Conservation (phyloP, 2,888 invertebrate species). For the Cryptops parisi region DNA sequence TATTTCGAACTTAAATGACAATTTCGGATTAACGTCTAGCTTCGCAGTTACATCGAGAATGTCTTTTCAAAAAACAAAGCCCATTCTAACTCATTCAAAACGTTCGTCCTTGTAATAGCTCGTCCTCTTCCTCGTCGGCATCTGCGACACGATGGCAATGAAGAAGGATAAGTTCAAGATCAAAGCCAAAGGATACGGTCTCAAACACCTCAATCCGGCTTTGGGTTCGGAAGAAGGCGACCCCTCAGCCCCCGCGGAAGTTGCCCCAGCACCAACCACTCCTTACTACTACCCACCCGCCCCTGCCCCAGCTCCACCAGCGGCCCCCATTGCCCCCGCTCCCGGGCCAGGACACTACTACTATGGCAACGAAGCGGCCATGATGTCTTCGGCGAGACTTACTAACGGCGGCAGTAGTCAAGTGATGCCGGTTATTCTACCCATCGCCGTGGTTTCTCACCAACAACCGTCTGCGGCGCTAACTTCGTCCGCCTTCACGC, state of each 20-base stretch:
- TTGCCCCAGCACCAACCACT: not conserved
- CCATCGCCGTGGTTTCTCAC: not conserved
- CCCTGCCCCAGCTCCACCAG: not conserved
- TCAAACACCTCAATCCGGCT: not conserved
- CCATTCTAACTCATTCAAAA: too few relatives aligned
- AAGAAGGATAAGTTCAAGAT: not conserved
- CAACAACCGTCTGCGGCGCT: not conserved
- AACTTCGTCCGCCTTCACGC: not conserved
- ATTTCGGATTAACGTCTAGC: too few relatives aligned
- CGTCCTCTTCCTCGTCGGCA: too few relatives aligned
- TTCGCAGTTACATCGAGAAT: too few relatives aligned
- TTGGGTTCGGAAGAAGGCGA: not conserved
- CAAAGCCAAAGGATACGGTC: not conserved
- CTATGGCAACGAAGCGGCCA: not conserved
- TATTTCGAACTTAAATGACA: too few relatives aligned
- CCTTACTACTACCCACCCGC: not conserved
- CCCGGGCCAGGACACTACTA: not conserved
- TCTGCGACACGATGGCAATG: too few relatives aligned
- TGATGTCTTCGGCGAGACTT: not conserved
- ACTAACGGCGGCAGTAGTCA: not conserved
- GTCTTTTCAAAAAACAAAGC: too few relatives aligned
- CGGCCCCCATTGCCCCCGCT: not conserved
- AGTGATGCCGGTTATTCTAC: not conserved
- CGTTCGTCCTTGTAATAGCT: too few relatives aligned
- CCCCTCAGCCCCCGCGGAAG: not conserved